Evolutionary conservation across 2,888 invertebrate genomes (phyloP), one percentile per base, ranked within the genome.

Genomic region (Xylota sylvarum): DNA sequence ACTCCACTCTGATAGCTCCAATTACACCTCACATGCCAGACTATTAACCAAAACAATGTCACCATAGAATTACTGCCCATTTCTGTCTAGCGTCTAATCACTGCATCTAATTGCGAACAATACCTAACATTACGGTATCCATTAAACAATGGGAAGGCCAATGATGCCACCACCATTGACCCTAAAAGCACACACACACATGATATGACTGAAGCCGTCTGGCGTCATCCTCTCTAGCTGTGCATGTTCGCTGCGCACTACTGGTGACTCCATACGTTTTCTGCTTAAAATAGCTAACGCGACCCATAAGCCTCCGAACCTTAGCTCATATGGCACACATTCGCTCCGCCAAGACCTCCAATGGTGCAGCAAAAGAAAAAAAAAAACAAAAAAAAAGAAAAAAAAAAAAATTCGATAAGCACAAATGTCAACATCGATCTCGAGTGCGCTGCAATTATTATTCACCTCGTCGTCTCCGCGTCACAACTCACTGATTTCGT

Each of bases 381-480:
- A n/a, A n/a, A n/a, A n/a, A n/a, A 46, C 37, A 50, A 72, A 17
- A 58, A 50, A 55, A 55, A 32, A 32, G 35, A 10, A 37, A 10
- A 10, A 37, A 9, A 37, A 7, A 37, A 37, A 23, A 35, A 56
- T 48, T 12, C 58, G 7, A 14, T 46, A 67, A 73, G 65, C 78
- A 46, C 50, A 79, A 73, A 84, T 84, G 84, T 84, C 79, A 84
- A 79, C 84, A 84, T 64, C 67, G 74, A 79, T 84, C 84, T 74
- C 62, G 48, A 84, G 79, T 74, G 74, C 50, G 70, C 46, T 74
- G 80, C 80, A 80, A 80, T 85, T 85, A 85, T 80, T 80, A 76
- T 85, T 85, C 84, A 80, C 84, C 80, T 85, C 80, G 58, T 58
- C 52, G 76, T 76, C 81, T 52, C 37, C 48, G 50, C 76, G 85